Evolutionary conservation across 2,797 vertebrate species (phyloP).

Genomic region (Leptodactylus fallax): DNA sequence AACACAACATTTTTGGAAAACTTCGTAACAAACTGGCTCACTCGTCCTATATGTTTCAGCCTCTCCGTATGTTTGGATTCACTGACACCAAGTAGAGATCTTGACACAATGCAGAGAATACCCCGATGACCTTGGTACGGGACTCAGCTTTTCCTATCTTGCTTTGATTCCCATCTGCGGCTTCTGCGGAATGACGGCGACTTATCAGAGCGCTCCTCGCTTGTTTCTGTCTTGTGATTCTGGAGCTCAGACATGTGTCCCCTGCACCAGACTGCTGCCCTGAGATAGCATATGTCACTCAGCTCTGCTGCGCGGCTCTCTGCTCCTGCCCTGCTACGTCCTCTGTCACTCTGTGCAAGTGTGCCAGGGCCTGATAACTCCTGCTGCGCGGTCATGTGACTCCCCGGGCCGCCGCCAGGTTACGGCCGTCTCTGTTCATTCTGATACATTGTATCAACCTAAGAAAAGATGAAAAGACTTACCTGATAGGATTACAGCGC

Average conservation of each 20-base stretch:
- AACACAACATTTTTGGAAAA: too few relatives aligned
- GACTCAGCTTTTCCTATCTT: too few relatives aligned
- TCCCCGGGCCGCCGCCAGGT: not conserved
- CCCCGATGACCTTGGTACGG: too few relatives aligned
- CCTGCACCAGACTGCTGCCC: constrained; percentile 1
- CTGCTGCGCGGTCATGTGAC: not conserved
- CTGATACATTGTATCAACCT: not conserved
- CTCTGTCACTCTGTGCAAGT: not conserved
- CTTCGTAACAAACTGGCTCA: too few relatives aligned
- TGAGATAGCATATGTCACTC: constrained; percentile 33
- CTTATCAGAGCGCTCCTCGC: not conserved
- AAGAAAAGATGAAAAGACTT: not conserved
- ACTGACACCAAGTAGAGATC: too few relatives aligned
- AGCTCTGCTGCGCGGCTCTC: not conserved
- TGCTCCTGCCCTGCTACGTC: not conserved
- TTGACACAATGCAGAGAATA: too few relatives aligned
- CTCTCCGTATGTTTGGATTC: too few relatives aligned
- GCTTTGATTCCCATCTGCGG: not conserved
- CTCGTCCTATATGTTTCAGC: too few relatives aligned
- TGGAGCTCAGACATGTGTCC: not conserved
- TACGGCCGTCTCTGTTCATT: not conserved
- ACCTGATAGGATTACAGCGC: not conserved
- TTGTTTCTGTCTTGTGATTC: constrained; percentile 6
- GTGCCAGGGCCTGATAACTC: constrained; percentile 5
- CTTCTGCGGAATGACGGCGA: not conserved